A percentile compares a stretch with the other conserved stretches of the same genome.
Evolutionary conservation across 2,797 vertebrate species (phyloP).

Genomic region (Myotis planiceps): DNA sequence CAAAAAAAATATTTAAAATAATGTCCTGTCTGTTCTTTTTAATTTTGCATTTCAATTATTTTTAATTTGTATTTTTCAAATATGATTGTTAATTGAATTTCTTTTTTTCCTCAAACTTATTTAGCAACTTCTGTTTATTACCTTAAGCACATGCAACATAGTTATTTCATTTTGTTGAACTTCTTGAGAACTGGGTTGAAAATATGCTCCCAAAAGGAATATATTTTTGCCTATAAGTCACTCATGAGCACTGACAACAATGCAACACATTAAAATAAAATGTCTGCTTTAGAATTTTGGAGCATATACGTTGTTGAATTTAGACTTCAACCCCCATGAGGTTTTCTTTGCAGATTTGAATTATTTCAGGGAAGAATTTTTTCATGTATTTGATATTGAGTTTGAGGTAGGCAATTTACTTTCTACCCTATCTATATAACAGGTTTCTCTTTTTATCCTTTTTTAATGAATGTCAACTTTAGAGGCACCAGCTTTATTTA

Average conservation of each 20-base stretch:
- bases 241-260: neutral
- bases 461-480: neutral
- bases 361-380: neutral
- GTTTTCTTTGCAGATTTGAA: neutral
- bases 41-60: neutral
- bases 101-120: neutral
- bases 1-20: too few relatives aligned
- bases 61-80: neutral
- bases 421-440: neutral
- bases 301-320: neutral
- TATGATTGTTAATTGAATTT: neutral
- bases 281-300: neutral
- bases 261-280: neutral
- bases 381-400: neutral
- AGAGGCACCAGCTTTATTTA: neutral
- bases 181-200: neutral
- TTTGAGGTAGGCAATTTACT: neutral
- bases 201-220: neutral
- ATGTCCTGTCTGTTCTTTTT: too few relatives aligned
- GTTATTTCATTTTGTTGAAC: neutral
- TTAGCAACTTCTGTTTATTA: neutral
- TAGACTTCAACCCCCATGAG: neutral
- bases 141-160: neutral
- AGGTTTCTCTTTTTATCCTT: neutral
- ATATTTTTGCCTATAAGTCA: neutral